Conservation (phyloP, 2,113 vertebrate species). For the Calyptommatus sinebrachiatus region DNA sequence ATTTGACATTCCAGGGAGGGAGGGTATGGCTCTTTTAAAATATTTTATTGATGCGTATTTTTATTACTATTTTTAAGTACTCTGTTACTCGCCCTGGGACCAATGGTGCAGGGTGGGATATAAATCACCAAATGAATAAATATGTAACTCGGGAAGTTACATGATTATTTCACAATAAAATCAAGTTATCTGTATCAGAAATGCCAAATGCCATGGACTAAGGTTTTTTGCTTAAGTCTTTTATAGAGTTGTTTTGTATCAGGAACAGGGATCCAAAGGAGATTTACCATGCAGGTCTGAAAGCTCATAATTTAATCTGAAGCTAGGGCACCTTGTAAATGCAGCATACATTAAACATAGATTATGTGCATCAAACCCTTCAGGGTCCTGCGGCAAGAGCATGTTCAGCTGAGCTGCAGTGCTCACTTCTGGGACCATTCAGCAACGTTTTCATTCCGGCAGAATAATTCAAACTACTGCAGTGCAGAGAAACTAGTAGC, state of each 20-base stretch:
- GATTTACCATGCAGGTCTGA: slow-evolving; percentile 12
- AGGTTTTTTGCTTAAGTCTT: background rate
- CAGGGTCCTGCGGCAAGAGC: slow-evolving; percentile 17
- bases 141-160: no score
- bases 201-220: background rate
- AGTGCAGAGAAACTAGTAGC: slow-evolving; percentile 17
- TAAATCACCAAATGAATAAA: no score
- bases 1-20: no score
- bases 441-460: slow-evolving; percentile 7
- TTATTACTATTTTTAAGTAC: no score
- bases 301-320: slow-evolving; percentile 13
- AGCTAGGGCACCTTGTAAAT: slow-evolving; percentile 27
- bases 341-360: slow-evolving; percentile 19
- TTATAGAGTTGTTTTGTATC: slow-evolving; percentile 1
- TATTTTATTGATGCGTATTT: no score
- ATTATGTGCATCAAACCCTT: slow-evolving; percentile 15
- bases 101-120: no score
- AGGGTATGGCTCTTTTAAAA: no score
- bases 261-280: background rate
- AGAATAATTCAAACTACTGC: slow-evolving; percentile 21
- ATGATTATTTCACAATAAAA: no score
- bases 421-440: background rate
- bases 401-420: slow-evolving; percentile 5
- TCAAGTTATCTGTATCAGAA: no score
- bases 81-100: no score